These are phyloP conservation scores for Triplophysa dalaica DNA, from an alignment of 2,113 vertebrate genomes.

Conservation along the genomic window DNA sequence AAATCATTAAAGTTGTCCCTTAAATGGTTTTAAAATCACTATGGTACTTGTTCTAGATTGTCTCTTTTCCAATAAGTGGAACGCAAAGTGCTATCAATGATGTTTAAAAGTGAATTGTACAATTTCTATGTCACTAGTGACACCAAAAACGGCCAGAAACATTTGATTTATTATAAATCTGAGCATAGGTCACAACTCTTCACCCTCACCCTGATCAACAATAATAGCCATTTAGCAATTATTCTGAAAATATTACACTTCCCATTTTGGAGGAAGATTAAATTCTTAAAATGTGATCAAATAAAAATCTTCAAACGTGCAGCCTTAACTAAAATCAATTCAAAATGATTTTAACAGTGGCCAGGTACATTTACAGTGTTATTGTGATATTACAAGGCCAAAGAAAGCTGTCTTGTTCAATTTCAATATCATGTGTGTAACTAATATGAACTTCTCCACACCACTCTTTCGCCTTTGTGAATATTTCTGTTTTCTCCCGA, in stretches of 20 bases:
- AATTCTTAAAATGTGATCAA: neutral
- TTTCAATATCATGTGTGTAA: neutral
- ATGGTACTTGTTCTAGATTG: neutral
- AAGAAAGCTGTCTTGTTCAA: neutral
- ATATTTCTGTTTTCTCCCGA: slow-evolving; percentile 26
- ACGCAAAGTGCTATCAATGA: neutral
- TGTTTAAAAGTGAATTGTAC: too few relatives aligned
- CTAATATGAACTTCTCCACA: slow-evolving; percentile 4
- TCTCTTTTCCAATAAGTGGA: neutral
- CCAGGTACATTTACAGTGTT: neutral
- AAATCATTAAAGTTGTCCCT: neutral
- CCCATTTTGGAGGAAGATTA: neutral
- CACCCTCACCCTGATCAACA: too few relatives aligned
- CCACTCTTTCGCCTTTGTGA: slow-evolving; percentile 11
- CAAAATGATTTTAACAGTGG: neutral
- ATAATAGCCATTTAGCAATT: too few relatives aligned
- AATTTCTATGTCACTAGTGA: too few relatives aligned
- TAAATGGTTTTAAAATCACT: neutral
- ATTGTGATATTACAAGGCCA: neutral
- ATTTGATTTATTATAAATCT: too few relatives aligned
- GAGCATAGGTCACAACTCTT: too few relatives aligned
- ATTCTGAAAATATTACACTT: neutral
- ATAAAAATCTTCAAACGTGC: neutral
- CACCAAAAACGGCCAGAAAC: too few relatives aligned
- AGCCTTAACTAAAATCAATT: neutral